A percentile compares a stretch with the other conserved stretches of the same genome.
Conservation (phyloP, 2,888 invertebrate genomes). For the Leptinotarsa rubiginosa region DNA sequence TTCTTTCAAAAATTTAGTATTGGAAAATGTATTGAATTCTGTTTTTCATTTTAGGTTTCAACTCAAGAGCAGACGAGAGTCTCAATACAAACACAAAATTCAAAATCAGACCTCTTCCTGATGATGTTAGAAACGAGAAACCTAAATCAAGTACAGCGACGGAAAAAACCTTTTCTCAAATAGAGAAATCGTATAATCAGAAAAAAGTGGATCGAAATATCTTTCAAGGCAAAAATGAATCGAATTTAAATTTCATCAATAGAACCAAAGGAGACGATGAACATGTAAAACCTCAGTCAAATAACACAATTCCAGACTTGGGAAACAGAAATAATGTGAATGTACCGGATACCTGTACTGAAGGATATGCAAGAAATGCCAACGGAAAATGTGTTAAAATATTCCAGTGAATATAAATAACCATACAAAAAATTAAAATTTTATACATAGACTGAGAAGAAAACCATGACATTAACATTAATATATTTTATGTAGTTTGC, state of each 20-base stretch:
- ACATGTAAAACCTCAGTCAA: not conserved
- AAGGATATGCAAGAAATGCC: constrained; percentile 15
- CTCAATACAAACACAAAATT: not conserved
- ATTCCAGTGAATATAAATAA: constrained; percentile 4
- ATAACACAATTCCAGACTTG: constrained; percentile 14
- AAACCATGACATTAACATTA: not conserved
- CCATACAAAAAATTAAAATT: not conserved
- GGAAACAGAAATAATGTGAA: constrained; percentile 30
- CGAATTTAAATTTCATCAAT: not conserved
- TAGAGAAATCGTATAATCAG: not conserved
- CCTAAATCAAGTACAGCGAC: not conserved
- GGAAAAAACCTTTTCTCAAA: not conserved
- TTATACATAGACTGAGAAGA: not conserved
- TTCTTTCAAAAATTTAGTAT: not conserved
- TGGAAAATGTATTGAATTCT: not conserved
- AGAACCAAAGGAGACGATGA: not conserved
- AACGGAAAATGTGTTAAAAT: constrained; percentile 27
- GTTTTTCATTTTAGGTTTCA: not conserved
- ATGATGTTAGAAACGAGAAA: not conserved
- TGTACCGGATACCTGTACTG: constrained; percentile 27
- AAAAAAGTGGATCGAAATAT: constrained; percentile 5
- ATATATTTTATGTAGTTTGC: not conserved
- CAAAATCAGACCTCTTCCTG: not conserved
- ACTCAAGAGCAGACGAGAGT: not conserved
- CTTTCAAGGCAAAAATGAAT: constrained; percentile 1